Conservation (phyloP, 2,113 vertebrate genomes). For the Numenius arquata region DNA sequence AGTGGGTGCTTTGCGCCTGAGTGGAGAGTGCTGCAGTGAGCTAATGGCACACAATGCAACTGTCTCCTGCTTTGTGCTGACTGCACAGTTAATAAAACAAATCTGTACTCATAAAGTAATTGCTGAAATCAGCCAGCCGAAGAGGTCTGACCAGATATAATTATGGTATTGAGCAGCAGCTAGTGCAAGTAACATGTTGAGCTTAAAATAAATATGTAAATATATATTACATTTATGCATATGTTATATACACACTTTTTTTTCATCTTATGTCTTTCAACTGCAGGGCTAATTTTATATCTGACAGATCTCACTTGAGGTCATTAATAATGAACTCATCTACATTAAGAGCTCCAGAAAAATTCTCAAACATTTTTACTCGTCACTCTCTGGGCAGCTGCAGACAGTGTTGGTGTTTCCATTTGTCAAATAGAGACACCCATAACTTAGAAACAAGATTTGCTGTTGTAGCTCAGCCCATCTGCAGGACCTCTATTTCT, state of each 20-base stretch:
- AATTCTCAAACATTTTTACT: not conserved
- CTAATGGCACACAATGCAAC: not conserved
- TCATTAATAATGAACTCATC: not conserved
- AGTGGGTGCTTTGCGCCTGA: not conserved
- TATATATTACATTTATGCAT: accelerated
- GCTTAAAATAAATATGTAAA: not conserved
- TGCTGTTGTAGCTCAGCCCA: not conserved
- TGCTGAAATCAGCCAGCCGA: slow-evolving; percentile 12
- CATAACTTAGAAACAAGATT: not conserved
- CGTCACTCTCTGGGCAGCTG: not conserved
- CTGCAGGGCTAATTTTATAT: not conserved
- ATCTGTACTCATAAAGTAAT: not conserved
- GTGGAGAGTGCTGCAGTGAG: not conserved
- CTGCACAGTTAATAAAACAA: not conserved
- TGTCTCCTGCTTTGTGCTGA: not conserved
- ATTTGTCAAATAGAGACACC: not conserved
- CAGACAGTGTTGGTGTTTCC: not conserved
- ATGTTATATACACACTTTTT: not conserved
- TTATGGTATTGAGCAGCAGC: not conserved
- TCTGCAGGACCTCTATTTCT: not conserved
- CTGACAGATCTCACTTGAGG: not conserved
- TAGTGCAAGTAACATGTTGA: not conserved
- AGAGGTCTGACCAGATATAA: not conserved
- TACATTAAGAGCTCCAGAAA: not conserved
- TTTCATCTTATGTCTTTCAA: not conserved